Evolutionary conservation across 1,140 invertebrate species (phyloP).

Genomic region (Drosophila pseudoananassae): DNA sequence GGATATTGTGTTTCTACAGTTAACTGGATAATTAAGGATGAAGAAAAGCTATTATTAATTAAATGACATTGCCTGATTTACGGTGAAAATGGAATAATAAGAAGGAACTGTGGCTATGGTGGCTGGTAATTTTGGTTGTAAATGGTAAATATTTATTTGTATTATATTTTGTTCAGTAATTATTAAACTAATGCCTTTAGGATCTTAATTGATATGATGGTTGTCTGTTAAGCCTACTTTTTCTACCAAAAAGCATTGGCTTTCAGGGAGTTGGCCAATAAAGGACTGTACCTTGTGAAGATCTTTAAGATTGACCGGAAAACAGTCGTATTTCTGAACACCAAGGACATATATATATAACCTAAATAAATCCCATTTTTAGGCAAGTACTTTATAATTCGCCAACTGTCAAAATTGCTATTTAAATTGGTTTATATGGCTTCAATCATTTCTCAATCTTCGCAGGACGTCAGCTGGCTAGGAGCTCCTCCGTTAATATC

Average conservation of each 20-base stretch:
- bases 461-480: neutral
- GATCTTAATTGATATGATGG: neutral
- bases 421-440: conserved; percentile 16
- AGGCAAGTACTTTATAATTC: conserved; percentile 13
- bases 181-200: neutral
- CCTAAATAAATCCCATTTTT: neutral
- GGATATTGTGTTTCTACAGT: neutral
- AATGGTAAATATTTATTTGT: neutral
- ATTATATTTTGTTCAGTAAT: neutral
- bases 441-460: conserved; percentile 33
- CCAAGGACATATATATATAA: neutral
- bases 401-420: neutral
- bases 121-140: neutral
- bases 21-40: too few relatives aligned
- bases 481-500: neutral
- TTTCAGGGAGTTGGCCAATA: neutral
- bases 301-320: too few relatives aligned
- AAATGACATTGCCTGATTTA: too few relatives aligned
- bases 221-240: neutral
- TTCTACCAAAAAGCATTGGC: neutral
- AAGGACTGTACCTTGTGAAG: too few relatives aligned
- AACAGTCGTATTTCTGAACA: neutral
- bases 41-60: too few relatives aligned
- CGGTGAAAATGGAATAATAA: neutral
- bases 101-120: neutral